Evolutionary conservation across 2,797 vertebrate genomes (phyloP), one percentile per base, ranked within the genome.

Genomic region (Falco rusticolus): DNA sequence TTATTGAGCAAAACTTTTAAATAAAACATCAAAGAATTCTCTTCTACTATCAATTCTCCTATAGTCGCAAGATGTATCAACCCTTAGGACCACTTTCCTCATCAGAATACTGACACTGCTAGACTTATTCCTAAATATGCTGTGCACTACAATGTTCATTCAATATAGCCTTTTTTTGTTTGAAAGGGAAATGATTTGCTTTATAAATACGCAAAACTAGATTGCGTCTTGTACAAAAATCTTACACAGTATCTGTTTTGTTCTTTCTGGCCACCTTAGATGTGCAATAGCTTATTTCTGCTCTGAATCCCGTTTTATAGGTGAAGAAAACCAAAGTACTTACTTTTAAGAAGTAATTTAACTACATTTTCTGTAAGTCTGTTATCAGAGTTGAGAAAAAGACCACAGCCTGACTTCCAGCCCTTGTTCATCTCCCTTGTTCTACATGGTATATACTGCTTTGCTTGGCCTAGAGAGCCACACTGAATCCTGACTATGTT

Each of bases 1-100:
- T 97, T 95, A 97, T 96, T 97, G 96, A 98, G 91, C 80, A 94
- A 93, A 95, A 91, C 53, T 90, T 77, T 97, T 96, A 96, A 96
- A 97, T 96, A 96, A 96, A 97, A 96, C 87, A 97, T 97, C 95
- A 90, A 97, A 97, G 94, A 56, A 80, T 88, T 83, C 54, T 96
- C 71, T 92, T 87, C 86, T 95, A 33, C 88, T 85, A 95, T 94
- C 91, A 94, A 24, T 93, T 97, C 77, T 97, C 77, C 81, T 82
- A 57, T 59, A 96, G 94, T 95, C 18, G 7, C 86, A 84, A 93
- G 93, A 93, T 83, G 39, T 83, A 92, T 90, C 94, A 96, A 65
- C 85, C 90, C 92, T 56, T 59, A 84, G 89, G 90, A 93, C 51
- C 68, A 9, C 64, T 92, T 92, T 97, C 89, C 76, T 94, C 56